Percentiles rank a stretch among this genome's conserved stretches.
Conservation (phyloP, 2,113 vertebrate species). For the Vireo altiloquus region DNA sequence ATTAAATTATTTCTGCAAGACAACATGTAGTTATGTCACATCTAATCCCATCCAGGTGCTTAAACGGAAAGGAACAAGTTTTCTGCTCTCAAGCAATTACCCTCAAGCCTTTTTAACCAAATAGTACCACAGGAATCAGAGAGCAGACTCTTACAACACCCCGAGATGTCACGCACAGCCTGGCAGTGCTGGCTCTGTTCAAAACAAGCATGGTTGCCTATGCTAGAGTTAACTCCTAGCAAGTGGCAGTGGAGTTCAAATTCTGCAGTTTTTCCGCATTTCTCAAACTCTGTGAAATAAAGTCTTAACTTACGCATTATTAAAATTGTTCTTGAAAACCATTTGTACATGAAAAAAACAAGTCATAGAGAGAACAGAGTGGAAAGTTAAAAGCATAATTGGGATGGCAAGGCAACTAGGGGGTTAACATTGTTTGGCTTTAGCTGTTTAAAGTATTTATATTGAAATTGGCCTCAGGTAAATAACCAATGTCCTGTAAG, state of each 20-base stretch:
- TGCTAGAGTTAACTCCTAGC: background rate
- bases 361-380: background rate
- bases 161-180: background rate
- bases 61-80: background rate
- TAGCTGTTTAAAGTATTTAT: background rate
- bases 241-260: background rate
- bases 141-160: background rate
- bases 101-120: background rate
- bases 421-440: conserved; percentile 32
- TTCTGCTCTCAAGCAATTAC: conserved; percentile 1
- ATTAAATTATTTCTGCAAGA: background rate
- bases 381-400: background rate
- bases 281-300: background rate
- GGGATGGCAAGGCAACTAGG: background rate
- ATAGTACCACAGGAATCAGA: background rate
- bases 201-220: fast-evolving
- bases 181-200: background rate
- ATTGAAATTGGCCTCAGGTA: conserved; percentile 1
- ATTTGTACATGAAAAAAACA: background rate
- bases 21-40: background rate
- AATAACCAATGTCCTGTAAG: conserved; percentile 8
- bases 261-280: background rate
- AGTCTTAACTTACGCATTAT: background rate
- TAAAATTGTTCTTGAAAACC: background rate
- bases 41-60: background rate